These are phyloP conservation scores for Muntiacus reevesi DNA, from an alignment of 2,113 vertebrate species.

Conservation along the genomic window DNA sequence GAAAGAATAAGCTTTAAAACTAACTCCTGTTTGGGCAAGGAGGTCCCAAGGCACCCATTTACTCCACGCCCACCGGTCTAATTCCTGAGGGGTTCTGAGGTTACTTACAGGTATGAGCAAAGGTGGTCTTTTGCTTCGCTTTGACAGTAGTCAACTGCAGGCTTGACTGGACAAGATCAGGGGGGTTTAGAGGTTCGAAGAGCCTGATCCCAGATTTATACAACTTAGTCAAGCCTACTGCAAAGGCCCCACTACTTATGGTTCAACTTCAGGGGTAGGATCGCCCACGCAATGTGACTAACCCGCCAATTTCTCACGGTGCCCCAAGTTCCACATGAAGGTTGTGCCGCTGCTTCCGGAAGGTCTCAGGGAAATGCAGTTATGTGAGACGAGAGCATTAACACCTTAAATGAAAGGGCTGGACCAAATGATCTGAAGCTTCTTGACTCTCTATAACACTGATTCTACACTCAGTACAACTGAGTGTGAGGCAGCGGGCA, in stretches of 20 bases:
- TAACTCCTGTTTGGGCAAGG: not conserved
- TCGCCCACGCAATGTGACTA: not conserved
- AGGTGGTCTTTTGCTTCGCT: not conserved
- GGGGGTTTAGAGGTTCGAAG: not conserved
- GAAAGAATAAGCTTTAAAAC: not conserved
- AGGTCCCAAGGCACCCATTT: not conserved
- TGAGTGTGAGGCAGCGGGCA: not conserved
- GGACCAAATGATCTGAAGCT: not conserved
- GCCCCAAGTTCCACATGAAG: not conserved
- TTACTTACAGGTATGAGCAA: not conserved
- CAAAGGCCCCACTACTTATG: not conserved
- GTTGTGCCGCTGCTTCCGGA: not conserved
- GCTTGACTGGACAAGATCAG: not conserved
- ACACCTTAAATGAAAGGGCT: not conserved
- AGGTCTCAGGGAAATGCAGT: not conserved
- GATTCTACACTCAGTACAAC: not conserved
- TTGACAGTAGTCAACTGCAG: not conserved
- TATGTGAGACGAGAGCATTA: not conserved
- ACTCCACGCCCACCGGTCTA: not conserved
- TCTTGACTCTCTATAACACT: not conserved
- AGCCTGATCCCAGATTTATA: not conserved
- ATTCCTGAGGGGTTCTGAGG: not conserved
- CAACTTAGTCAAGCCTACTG: not conserved
- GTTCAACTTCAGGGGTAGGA: not conserved
- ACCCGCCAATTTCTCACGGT: not conserved